Base-by-base conservation (phyloP, 2,888 invertebrate genomes). In the Leucophenga montana region DNA sequence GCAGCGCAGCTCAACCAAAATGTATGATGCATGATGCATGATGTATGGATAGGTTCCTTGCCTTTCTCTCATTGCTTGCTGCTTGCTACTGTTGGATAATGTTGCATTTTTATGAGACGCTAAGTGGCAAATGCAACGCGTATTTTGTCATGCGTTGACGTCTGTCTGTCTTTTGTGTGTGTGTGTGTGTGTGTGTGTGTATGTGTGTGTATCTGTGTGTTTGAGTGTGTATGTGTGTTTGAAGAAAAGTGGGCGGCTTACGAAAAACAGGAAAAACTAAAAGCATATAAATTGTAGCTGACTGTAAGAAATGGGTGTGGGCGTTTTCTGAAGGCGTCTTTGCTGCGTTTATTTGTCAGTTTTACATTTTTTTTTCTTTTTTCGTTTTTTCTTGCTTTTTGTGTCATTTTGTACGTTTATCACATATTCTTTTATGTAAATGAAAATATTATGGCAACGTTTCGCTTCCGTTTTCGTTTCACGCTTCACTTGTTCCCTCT, bases 31-130 rank as follows among this genome's bases (percentile, higher is more conserved):
- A n/a, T n/a, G n/a, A 33, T 33, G 33, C 33, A 39, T 39, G 39
- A 39, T 39, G 39, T 39, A 39, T 39, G 39, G 1, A 39, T 39
- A 5, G 9, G 9, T 39, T 39, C 8, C 39, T 8, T 39, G 39
- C 39, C 39, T 39, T n/a, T 39, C 39, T 2, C 27, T 27, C 27
- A 27, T 39, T 39, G 39, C 11, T 11, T 39, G 39, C 39, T 39
- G 33, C 33, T 33, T 33, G 33, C 33, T 8, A 5, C 33, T 33
- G 14, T 53, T 18, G 61, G 61, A 39, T 61, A 61, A 61, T 61
- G 61, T 61, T 61, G 61, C 61, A 61, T 61, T 61, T 61, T 61
- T 61, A 61, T 61, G 61, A 61, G 61, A n/a, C 61, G 33, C 61
- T 61, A 61, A 61, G 61, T 61, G 61, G 44, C 61, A 61, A 61